Conservation (phyloP, 2,888 invertebrate genomes). For the Ypsolopha scabrella region DNA sequence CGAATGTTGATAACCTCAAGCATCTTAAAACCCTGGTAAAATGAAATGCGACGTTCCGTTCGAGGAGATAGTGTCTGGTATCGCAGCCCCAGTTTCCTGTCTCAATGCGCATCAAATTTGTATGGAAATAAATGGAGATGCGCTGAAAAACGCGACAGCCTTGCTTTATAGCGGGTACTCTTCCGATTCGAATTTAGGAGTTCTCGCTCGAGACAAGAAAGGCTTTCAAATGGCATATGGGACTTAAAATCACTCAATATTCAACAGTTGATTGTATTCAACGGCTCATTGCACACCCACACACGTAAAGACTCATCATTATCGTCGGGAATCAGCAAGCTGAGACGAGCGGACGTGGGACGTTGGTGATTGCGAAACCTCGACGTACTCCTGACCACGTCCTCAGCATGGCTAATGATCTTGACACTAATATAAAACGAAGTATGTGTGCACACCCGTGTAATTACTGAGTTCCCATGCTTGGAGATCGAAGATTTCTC, state of each 20-base stretch:
- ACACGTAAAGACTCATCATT: conserved; percentile 15
- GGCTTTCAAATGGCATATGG: not conserved
- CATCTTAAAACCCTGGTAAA: too few relatives aligned
- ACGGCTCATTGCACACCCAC: conserved; percentile 1
- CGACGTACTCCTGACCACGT: conserved; percentile 38
- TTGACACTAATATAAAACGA: conserved; percentile 32
- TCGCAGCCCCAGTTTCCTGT: conserved; percentile 36
- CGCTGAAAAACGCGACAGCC: conserved; percentile 20
- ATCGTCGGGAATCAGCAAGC: conserved; percentile 18
- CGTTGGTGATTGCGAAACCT: conserved; percentile 36
- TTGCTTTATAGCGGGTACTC: conserved; percentile 15
- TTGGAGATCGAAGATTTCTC: conserved; percentile 10
- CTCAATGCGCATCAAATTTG: conserved; percentile 36
- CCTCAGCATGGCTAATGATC: conserved; percentile 34
- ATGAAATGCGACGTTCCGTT: conserved; percentile 16
- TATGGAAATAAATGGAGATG: conserved; percentile 35
- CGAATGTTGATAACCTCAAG: too few relatives aligned
- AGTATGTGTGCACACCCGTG: conserved; percentile 16
- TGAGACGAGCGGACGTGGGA: conserved; percentile 30
- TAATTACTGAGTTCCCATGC: conserved; percentile 15
- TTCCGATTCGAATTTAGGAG: conserved; percentile 16
- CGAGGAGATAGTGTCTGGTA: conserved; percentile 25
- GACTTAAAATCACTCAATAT: not conserved
- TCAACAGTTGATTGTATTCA: not conserved
- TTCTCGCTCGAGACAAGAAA: not conserved